Conservation (phyloP, 2,113 vertebrate species). For the Trematomus loennbergii region DNA sequence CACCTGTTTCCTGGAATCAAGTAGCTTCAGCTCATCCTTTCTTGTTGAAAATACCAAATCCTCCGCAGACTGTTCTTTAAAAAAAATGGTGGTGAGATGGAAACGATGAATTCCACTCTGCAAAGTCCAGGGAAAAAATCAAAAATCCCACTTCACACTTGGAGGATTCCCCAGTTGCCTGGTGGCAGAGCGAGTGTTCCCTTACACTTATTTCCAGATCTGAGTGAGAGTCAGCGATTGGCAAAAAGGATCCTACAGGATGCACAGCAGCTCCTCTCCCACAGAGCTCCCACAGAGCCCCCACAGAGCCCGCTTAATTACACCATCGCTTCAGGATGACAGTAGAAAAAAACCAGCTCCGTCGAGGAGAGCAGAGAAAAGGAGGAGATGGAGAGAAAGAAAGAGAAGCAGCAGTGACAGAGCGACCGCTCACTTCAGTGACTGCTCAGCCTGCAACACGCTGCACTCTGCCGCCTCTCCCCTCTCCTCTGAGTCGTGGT, state of each 20-base stretch:
- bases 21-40: constrained; percentile 27
- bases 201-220: constrained; percentile 41
- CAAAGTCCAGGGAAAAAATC: constrained; percentile 32
- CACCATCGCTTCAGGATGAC: constrained; percentile 49
- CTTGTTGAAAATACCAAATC: constrained; percentile 20
- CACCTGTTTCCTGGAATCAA: constrained; percentile 54
- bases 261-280: constrained; percentile 33
- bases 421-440: constrained; percentile 53
- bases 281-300: no score
- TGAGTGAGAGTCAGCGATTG: constrained; percentile 25
- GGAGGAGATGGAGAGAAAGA: constrained; percentile 21
- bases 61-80: constrained; percentile 4
- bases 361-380: constrained; percentile 58
- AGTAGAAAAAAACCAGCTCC: constrained; percentile 53
- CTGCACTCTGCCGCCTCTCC: constrained; percentile 53
- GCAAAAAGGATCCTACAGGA: constrained; percentile 24
- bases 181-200: constrained; percentile 25
- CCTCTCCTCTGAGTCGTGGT: constrained; percentile 55
- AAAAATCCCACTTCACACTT: constrained; percentile 24
- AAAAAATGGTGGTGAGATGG: neutral
- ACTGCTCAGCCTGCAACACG: constrained; percentile 73
- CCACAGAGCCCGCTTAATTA: constrained; percentile 78
- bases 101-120: constrained; percentile 15
- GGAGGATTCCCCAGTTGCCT: constrained; percentile 57
- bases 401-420: constrained; percentile 41